Percentiles rank a stretch among this genome's conserved stretches.
These are phyloP conservation scores for Pseudoatta argentina DNA, from an alignment of 1,140 invertebrate species.

Conservation along the genomic window DNA sequence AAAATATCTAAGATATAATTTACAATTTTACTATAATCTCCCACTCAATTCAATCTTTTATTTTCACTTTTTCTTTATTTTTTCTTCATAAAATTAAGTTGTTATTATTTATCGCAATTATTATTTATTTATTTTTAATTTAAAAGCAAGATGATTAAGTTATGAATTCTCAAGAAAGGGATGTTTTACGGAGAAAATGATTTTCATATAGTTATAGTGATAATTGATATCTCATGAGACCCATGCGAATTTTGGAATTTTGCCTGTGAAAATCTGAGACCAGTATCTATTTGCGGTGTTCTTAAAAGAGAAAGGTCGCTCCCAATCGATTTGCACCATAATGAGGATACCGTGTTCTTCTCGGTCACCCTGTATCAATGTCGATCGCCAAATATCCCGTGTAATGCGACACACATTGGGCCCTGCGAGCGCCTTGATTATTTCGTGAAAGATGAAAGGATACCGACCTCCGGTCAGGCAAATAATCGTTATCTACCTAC, in stretches of 20 bases:
- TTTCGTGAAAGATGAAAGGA: constrained; percentile 64
- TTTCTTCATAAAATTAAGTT: background rate
- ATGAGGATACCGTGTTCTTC: background rate
- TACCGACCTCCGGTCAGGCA: constrained; percentile 61
- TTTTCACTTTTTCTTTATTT: background rate
- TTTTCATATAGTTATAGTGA: background rate
- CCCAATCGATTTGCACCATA: background rate
- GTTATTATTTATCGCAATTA: background rate
- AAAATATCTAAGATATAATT: too few relatives aligned
- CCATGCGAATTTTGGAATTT: background rate
- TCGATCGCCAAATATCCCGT: background rate
- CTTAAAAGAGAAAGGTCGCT: background rate
- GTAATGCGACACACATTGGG: constrained; percentile 12
- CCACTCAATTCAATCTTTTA: background rate
- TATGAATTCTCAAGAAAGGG: background rate
- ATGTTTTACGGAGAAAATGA: background rate
- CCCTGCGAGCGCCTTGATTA: constrained; percentile 12
- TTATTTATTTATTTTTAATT: background rate
- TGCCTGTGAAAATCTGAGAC: background rate
- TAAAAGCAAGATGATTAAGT: background rate
- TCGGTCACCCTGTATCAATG: background rate
- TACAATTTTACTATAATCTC: too few relatives aligned
- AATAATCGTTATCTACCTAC: constrained; percentile 80
- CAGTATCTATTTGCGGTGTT: background rate
- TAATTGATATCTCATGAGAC: background rate